Evolutionary conservation across 64 coral and sea anemone species (phyloP).

Genomic region (Montipora capricornis): DNA sequence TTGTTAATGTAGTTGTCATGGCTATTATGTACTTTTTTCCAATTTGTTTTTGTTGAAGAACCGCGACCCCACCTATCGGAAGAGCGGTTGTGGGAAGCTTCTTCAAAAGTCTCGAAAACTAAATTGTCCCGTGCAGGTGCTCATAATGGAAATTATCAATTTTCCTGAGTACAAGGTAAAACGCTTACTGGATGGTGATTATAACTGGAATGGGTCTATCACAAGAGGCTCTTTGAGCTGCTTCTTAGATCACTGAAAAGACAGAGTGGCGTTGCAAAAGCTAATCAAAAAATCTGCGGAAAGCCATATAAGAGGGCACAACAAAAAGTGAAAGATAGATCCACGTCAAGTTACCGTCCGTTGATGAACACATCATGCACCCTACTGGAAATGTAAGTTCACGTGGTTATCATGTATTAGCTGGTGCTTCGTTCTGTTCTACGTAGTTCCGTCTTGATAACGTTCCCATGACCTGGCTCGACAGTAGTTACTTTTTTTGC

Average conservation of each 20-base stretch:
- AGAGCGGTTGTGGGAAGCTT: conserved; percentile 33
- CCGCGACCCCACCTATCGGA: conserved; percentile 41
- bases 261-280: conserved; percentile 41
- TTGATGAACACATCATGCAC: neutral
- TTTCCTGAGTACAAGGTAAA: conserved; percentile 40
- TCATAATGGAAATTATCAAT: conserved; percentile 52
- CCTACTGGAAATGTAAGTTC: conserved; percentile 25
- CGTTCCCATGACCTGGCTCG: neutral
- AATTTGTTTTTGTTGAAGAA: neutral
- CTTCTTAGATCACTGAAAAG: conserved; percentile 34
- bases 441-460: neutral
- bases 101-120: conserved; percentile 47
- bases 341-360: neutral
- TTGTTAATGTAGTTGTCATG: neutral
- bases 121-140: conserved; percentile 42
- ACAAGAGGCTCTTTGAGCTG: neutral
- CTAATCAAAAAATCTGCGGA: conserved; percentile 29
- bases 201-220: too few relatives aligned
- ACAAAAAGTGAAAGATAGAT: conserved; percentile 35
- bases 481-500: neutral
- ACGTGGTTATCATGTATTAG: too few relatives aligned
- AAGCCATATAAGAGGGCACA: neutral
- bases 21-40: neutral
- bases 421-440: neutral
- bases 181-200: too few relatives aligned